These are phyloP conservation scores for Lepisosteus osseus DNA, from an alignment of 2,113 vertebrate species.

Conservation along the genomic window DNA sequence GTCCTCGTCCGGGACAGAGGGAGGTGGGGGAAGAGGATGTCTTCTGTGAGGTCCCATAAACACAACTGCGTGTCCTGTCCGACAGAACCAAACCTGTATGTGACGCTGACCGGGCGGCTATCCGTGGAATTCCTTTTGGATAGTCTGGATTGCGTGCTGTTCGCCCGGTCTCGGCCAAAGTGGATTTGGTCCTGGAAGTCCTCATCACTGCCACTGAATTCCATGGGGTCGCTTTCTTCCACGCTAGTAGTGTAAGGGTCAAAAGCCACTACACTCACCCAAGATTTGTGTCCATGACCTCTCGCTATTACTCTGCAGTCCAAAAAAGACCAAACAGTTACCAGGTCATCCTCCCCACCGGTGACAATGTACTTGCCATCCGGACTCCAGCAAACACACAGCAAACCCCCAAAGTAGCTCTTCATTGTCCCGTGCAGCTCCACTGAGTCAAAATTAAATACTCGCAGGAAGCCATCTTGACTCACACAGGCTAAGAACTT, in stretches of 20 bases:
- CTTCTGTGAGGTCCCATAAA: conserved; percentile 97
- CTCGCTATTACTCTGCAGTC: conserved; percentile 93
- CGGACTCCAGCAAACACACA: conserved; percentile 98
- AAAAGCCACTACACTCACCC: conserved; percentile 96
- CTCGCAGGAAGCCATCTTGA: conserved; percentile 94
- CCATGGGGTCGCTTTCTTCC: conserved; percentile 88
- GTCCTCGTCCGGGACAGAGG: conserved; percentile 94
- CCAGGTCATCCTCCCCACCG: conserved; percentile 95
- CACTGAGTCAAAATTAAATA: conserved; percentile 93
- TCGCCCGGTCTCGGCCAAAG: conserved; percentile 85
- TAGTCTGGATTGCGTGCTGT: conserved; percentile 88
- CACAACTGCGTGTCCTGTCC: conserved; percentile 97
- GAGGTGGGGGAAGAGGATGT: conserved; percentile 95
- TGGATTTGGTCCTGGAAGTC: conserved; percentile 91
- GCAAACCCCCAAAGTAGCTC: conserved; percentile 96
- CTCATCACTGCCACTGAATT: conserved; percentile 95
- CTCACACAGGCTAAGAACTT: conserved; percentile 94
- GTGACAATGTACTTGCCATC: conserved; percentile 95
- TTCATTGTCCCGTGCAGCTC: conserved; percentile 97
- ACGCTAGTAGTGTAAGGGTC: conserved; percentile 96
- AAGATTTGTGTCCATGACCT: conserved; percentile 94
- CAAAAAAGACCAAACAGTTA: conserved; percentile 94
- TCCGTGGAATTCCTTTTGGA: conserved; percentile 97
- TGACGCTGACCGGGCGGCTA: conserved; percentile 90
- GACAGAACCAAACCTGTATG: conserved; percentile 94